Evolutionary conservation across 1,140 invertebrate genomes (phyloP).

Genomic region (Heliconius hermathena): DNA sequence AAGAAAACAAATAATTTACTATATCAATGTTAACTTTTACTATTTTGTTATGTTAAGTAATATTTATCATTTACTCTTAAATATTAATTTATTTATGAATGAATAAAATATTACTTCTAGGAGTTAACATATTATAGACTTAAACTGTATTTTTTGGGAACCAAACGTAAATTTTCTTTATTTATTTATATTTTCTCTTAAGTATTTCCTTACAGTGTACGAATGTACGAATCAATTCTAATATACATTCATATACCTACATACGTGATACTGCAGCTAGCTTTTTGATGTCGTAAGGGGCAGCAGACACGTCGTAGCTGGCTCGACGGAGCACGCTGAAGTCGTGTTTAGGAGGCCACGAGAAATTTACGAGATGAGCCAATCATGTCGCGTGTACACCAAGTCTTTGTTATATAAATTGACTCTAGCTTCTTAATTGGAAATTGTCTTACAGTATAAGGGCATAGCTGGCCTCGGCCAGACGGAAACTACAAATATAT

Average conservation of each 20-base stretch:
- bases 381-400: constrained; percentile 61
- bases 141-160: neutral
- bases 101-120: neutral
- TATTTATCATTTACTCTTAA: too few relatives aligned
- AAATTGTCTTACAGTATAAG: constrained; percentile 47
- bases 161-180: too few relatives aligned
- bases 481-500: constrained; percentile 29
- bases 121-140: neutral
- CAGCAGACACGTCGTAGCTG: constrained; percentile 37
- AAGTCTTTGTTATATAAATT: constrained; percentile 71
- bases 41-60: neutral
- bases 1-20: neutral
- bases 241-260: neutral
- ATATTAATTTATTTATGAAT: neutral
- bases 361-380: constrained; percentile 66
- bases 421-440: constrained; percentile 72
- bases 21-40: too few relatives aligned
- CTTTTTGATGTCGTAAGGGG: constrained; percentile 36
- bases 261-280: neutral
- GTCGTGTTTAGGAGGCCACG: constrained; percentile 62
- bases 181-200: too few relatives aligned
- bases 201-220: neutral
- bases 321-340: constrained; percentile 49
- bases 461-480: constrained; percentile 15
- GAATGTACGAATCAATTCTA: neutral